These are phyloP conservation scores for Brachyistius frenatus DNA, from an alignment of 2,113 vertebrate species.

Conservation along the genomic window DNA sequence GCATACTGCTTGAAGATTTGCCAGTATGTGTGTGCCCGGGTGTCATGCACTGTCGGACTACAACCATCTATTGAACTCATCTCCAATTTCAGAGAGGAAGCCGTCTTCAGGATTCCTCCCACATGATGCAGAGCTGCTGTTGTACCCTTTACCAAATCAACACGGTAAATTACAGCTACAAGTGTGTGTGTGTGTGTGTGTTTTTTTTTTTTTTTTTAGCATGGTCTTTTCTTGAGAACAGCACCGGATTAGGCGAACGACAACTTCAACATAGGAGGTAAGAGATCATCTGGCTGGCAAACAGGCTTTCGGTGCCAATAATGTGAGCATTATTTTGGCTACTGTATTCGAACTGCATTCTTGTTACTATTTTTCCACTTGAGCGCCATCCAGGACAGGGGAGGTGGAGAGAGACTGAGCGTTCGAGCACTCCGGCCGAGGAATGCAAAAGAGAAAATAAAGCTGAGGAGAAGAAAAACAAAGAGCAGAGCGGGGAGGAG, in stretches of 20 bases:
- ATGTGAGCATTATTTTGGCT: conserved; percentile 72
- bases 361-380: conserved; percentile 77
- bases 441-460: conserved; percentile 77
- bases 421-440: conserved; percentile 49
- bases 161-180: conserved; percentile 47
- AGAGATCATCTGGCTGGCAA: conserved; percentile 43
- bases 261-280: conserved; percentile 34
- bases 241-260: not conserved
- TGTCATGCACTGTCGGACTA: conserved; percentile 17
- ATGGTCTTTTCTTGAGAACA: conserved; percentile 4
- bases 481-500: conserved; percentile 54
- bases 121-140: conserved; percentile 48
- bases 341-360: conserved; percentile 72
- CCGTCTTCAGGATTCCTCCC: conserved; percentile 45
- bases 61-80: conserved; percentile 36
- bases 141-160: conserved; percentile 49
- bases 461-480: conserved; percentile 76
- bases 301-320: conserved; percentile 45
- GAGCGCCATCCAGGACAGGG: conserved; percentile 54
- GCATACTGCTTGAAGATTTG: not conserved
- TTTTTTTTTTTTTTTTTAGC: conserved; percentile 16
- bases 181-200: not conserved
- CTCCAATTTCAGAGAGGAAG: conserved; percentile 54
- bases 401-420: conserved; percentile 23
- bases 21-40: not conserved